Conservation (phyloP, 2,113 vertebrate genomes). For the Catagonus wagneri region DNA sequence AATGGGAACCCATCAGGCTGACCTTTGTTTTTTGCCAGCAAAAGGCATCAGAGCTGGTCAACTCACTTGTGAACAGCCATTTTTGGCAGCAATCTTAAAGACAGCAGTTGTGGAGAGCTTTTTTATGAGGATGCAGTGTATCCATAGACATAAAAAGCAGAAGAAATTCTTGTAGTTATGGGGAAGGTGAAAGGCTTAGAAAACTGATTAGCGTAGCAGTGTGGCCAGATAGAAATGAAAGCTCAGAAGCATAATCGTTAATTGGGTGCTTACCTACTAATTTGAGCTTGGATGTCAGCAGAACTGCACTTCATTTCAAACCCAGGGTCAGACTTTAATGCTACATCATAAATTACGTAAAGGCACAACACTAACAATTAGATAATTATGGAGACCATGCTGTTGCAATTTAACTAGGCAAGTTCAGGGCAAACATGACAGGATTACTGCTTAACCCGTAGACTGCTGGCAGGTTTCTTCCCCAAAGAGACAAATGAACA, state of each 20-base stretch:
- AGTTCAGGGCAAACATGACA: constrained; percentile 88
- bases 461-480: constrained; percentile 79
- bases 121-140: constrained; percentile 85
- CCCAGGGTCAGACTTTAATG: constrained; percentile 89
- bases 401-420: constrained; percentile 89
- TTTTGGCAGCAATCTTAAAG: constrained; percentile 81
- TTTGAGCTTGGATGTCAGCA: constrained; percentile 90
- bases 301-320: constrained; percentile 86
- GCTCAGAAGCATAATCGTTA: constrained; percentile 87
- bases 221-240: constrained; percentile 89
- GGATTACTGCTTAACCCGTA: constrained; percentile 86
- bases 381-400: constrained; percentile 90
- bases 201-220: constrained; percentile 90
- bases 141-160: constrained; percentile 85
- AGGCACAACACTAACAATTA: constrained; percentile 90
- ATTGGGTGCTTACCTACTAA: constrained; percentile 91
- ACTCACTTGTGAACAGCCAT: constrained; percentile 57
- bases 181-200: constrained; percentile 87
- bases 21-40: constrained; percentile 64
- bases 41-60: constrained; percentile 55
- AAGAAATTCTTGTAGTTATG: constrained; percentile 87
- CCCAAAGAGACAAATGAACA: constrained; percentile 67
- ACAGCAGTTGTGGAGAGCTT: constrained; percentile 79
- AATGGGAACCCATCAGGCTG: background rate
- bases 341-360: constrained; percentile 90